These are phyloP conservation scores for Drosophila picticornis DNA, from an alignment of 2,888 invertebrate genomes.

Conservation along the genomic window DNA sequence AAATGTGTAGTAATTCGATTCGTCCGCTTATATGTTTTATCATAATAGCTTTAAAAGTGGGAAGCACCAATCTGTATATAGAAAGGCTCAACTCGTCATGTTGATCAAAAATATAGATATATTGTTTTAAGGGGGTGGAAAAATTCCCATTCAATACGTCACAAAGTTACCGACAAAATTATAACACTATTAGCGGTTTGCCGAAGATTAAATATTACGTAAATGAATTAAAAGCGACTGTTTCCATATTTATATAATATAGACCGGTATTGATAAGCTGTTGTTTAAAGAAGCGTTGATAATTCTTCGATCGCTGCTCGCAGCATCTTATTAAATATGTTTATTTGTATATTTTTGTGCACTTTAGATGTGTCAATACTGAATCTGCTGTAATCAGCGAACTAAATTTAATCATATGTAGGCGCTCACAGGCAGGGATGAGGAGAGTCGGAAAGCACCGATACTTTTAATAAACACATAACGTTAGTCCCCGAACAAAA, in stretches of 20 bases:
- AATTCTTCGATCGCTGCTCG: background rate
- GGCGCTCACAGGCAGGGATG: background rate
- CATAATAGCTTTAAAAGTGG: background rate
- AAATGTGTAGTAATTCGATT: background rate
- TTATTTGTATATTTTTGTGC: background rate
- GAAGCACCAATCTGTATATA: background rate
- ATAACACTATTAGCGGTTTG: background rate
- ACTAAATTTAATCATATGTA: background rate
- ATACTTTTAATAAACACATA: background rate
- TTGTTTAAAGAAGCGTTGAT: background rate
- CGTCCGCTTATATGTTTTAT: background rate
- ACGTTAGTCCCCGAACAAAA: background rate
- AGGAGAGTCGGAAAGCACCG: background rate
- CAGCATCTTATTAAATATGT: background rate
- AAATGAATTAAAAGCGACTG: background rate
- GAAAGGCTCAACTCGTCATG: background rate
- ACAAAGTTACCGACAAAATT: background rate
- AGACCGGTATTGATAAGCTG: background rate
- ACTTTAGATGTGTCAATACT: background rate
- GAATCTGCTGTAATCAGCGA: background rate
- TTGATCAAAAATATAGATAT: background rate
- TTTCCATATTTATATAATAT: background rate
- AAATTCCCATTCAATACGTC: background rate
- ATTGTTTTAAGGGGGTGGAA: background rate
- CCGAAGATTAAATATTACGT: background rate